Evolutionary conservation across 2,113 vertebrate species (phyloP).

Genomic region (Calyptomena viridis): DNA sequence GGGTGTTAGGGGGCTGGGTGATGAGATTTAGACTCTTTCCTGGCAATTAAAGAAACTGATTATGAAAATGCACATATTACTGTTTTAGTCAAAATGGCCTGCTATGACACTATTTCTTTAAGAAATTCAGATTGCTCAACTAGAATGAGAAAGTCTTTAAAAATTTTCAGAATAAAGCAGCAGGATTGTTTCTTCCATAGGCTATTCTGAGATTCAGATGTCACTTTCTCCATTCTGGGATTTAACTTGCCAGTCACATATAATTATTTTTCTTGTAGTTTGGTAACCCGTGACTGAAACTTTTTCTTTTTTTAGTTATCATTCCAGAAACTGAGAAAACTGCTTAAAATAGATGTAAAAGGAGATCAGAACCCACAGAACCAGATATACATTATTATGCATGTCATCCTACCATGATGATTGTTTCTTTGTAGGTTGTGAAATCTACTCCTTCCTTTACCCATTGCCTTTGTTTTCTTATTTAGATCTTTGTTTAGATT

Average conservation of each 20-base stretch:
- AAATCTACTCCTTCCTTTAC: not conserved
- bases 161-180: not conserved
- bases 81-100: not conserved
- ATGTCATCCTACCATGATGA: not conserved
- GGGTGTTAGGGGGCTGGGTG: not conserved
- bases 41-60: not conserved
- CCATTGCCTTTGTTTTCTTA: not conserved
- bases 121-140: not conserved
- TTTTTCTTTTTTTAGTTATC: not conserved
- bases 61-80: not conserved
- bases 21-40: not conserved
- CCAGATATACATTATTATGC: not conserved
- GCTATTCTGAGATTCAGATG: not conserved
- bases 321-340: constrained; percentile 7
- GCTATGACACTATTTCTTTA: not conserved
- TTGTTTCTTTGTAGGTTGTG: not conserved
- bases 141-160: not conserved
- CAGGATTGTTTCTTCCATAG: not conserved
- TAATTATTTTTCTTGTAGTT: not conserved
- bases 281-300: not conserved
- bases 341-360: not conserved
- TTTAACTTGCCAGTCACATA: not conserved
- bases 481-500: constrained; percentile 17
- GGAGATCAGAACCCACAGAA: not conserved
- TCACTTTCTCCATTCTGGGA: not conserved